A percentile compares a stretch with the other conserved stretches of the same genome.
These are phyloP conservation scores for Torymus tubicola DNA, from an alignment of 2,888 invertebrate genomes.

Conservation along the genomic window DNA sequence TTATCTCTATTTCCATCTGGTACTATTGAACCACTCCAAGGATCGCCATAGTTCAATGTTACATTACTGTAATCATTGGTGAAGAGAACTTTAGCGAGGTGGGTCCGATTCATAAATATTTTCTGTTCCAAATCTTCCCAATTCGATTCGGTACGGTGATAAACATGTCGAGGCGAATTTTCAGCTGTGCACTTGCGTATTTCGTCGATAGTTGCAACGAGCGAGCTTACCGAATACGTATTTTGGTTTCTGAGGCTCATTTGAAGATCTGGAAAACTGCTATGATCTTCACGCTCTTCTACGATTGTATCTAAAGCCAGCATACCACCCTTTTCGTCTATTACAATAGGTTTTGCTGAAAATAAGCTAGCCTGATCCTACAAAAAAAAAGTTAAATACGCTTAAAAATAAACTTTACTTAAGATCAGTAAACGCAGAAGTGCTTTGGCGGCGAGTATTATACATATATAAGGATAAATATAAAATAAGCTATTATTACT, in stretches of 20 bases:
- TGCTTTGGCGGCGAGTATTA: too few relatives aligned
- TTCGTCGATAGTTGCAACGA: constrained; percentile 82
- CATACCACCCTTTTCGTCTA: constrained; percentile 78
- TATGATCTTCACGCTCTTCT: constrained; percentile 79
- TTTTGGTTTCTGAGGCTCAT: constrained; percentile 61
- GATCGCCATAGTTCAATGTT: constrained; percentile 34
- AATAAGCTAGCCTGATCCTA: constrained; percentile 73
- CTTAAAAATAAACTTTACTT: too few relatives aligned
- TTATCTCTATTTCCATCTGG: constrained; percentile 36
- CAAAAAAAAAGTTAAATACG: too few relatives aligned
- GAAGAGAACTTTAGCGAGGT: constrained; percentile 65
- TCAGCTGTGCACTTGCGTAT: constrained; percentile 80
- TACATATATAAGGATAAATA: too few relatives aligned
- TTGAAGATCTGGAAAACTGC: constrained; percentile 68
- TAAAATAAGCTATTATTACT: too few relatives aligned
- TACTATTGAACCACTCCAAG: constrained; percentile 24
- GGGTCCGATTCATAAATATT: constrained; percentile 61
- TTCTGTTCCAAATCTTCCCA: constrained; percentile 73
- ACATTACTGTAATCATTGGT: constrained; percentile 63
- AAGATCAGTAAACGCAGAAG: too few relatives aligned
- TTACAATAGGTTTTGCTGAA: constrained; percentile 79
- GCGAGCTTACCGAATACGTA: constrained; percentile 78
- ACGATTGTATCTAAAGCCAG: constrained; percentile 76
- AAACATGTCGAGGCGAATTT: constrained; percentile 80
- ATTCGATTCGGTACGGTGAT: constrained; percentile 78